Percentiles rank a stretch among this genome's conserved stretches.
phyloP scores from a whole-genome alignment of 2,113 vertebrate genomes.

The Notothenia rossii region DNA sequence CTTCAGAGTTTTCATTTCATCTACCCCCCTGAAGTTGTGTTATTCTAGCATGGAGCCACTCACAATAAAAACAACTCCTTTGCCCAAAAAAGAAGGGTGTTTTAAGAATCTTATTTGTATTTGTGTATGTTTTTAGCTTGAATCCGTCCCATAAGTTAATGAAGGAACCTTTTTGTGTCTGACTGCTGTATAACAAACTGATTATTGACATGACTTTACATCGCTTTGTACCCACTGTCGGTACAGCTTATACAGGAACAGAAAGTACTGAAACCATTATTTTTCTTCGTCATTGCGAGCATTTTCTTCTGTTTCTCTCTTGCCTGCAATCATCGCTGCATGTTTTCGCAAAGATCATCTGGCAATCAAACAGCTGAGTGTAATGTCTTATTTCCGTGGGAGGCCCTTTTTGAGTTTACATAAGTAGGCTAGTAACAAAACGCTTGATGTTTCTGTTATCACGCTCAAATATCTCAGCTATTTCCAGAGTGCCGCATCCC shows the following conservation, averaged over 20 bases:
- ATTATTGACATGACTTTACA: slow-evolving; percentile 10
- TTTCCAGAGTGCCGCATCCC: too few relatives aligned
- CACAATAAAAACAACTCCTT: background rate
- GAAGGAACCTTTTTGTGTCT: background rate
- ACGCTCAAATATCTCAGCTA: too few relatives aligned
- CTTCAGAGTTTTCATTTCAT: background rate
- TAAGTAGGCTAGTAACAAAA: too few relatives aligned
- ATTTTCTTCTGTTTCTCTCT: background rate
- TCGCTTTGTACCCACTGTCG: background rate
- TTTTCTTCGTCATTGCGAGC: background rate
- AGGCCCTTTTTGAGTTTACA: too few relatives aligned
- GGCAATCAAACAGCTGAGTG: slow-evolving; percentile 18
- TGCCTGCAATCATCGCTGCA: background rate
- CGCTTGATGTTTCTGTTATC: too few relatives aligned
- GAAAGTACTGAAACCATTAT: background rate
- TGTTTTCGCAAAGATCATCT: slow-evolving; percentile 15
- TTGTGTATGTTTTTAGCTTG: background rate
- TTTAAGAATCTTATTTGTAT: background rate
- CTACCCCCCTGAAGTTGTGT: background rate
- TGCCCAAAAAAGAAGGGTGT: background rate
- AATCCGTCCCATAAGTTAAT: background rate
- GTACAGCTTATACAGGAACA: background rate
- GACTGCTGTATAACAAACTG: background rate
- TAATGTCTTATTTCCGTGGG: slow-evolving; percentile 18
- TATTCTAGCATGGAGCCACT: background rate